These are phyloP conservation scores for Brenthis daphne DNA, from an alignment of 2,888 invertebrate genomes.

Conservation along the genomic window DNA sequence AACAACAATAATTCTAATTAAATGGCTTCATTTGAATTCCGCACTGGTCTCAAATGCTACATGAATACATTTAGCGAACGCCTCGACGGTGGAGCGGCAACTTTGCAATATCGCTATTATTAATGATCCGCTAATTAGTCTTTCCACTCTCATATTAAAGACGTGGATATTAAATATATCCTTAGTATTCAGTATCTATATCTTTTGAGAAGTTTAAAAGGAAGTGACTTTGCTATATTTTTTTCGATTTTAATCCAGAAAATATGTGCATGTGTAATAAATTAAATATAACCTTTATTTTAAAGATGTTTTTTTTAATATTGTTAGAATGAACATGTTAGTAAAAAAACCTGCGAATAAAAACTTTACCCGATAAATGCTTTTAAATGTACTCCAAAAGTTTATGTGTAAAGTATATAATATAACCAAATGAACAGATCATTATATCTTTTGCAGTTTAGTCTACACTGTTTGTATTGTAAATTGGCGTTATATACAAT, in stretches of 20 bases:
- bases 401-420: too few species aligned
- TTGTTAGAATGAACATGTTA: too few species aligned
- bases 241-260: too few species aligned
- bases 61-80: slow-evolving; percentile 44
- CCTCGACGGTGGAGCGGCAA: slow-evolving; percentile 29
- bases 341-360: too few species aligned
- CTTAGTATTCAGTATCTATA: not conserved
- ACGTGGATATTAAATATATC: not conserved
- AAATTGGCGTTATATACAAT: not conserved
- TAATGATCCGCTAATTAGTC: slow-evolving; percentile 30
- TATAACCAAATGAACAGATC: too few species aligned
- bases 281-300: too few species aligned
- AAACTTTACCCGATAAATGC: too few species aligned
- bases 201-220: not conserved
- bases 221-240: too few species aligned
- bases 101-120: slow-evolving; percentile 35
- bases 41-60: slow-evolving; percentile 44
- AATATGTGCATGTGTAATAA: too few species aligned
- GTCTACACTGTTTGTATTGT: not conserved
- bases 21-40: slow-evolving; percentile 49
- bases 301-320: too few species aligned
- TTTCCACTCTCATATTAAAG: slow-evolving; percentile 15
- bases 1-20: slow-evolving; percentile 64
- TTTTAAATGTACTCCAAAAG: too few species aligned
- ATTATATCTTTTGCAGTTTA: not conserved